phyloP scores from a whole-genome alignment of 2,888 invertebrate genomes.

The Netelia inedita region DNA sequence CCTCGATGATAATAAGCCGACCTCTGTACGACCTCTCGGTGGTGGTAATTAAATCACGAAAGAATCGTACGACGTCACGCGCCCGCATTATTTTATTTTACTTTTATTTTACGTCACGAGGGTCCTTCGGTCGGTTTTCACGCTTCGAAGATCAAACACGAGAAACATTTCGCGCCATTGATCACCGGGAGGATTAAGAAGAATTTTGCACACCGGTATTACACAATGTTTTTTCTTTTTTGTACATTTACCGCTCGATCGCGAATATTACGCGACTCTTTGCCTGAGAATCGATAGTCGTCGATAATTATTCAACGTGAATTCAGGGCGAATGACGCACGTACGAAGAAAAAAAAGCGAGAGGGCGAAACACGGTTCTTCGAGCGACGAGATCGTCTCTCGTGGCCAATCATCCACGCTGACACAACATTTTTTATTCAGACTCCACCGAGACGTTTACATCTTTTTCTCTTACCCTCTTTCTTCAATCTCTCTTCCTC shows the following conservation, averaged over 20 bases:
- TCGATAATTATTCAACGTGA: slow-evolving; percentile 39
- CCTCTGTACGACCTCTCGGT: slow-evolving; percentile 27
- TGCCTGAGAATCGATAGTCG: slow-evolving; percentile 49
- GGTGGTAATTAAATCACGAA: slow-evolving; percentile 51
- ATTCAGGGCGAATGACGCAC: slow-evolving; percentile 50
- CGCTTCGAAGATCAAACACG: background rate
- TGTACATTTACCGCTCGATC: slow-evolving; percentile 11
- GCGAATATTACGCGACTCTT: slow-evolving; percentile 38
- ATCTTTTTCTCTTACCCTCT: slow-evolving; percentile 21
- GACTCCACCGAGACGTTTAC: slow-evolving; percentile 40
- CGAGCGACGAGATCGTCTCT: slow-evolving; percentile 45
- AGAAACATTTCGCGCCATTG: slow-evolving; percentile 2
- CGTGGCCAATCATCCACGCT: slow-evolving; percentile 71
- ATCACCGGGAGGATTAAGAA: background rate
- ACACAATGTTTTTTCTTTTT: slow-evolving; percentile 9
- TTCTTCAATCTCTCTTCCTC: background rate
- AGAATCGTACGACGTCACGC: slow-evolving; percentile 51
- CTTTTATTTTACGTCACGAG: slow-evolving; percentile 14
- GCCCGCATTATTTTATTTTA: slow-evolving; percentile 29
- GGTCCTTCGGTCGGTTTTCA: background rate
- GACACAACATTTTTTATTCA: slow-evolving; percentile 74
- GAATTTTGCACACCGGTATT: background rate
- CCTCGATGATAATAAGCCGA: slow-evolving; percentile 34
- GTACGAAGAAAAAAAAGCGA: slow-evolving; percentile 25
- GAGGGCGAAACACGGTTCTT: slow-evolving; percentile 43